phyloP scores from a whole-genome alignment of 2,888 invertebrate genomes.

The Macroteleia sp. region DNA sequence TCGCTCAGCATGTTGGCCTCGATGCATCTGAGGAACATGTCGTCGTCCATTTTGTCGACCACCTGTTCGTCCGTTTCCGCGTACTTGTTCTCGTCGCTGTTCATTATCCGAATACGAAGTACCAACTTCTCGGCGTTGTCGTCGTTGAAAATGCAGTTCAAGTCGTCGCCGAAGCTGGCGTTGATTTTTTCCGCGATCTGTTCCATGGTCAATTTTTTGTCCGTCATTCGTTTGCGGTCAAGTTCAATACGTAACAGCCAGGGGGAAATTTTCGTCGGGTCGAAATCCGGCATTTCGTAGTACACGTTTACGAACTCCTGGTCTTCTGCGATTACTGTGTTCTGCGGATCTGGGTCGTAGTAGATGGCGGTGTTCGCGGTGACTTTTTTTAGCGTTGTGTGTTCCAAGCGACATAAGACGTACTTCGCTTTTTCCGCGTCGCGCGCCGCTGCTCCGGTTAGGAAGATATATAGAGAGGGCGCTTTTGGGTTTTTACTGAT shows the following conservation, averaged over 20 bases:
- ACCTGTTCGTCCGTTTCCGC: constrained; percentile 91
- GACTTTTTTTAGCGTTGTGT: constrained; percentile 97
- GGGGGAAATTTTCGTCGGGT: constrained; percentile 97
- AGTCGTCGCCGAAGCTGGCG: constrained; percentile 98
- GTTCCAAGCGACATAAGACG: constrained; percentile 98
- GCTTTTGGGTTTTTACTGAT: constrained; percentile 99
- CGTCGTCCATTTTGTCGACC: constrained; percentile 99
- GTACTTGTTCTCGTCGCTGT: constrained; percentile 97
- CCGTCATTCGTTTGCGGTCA: constrained; percentile 99
- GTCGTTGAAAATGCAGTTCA: constrained; percentile 99
- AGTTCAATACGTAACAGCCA: constrained; percentile 99
- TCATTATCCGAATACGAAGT: constrained; percentile 98
- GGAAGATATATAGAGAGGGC: constrained; percentile 98
- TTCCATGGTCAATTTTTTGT: constrained; percentile 99
- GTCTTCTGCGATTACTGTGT: constrained; percentile 99
- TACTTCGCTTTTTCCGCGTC: constrained; percentile 99
- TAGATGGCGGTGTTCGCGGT: constrained; percentile 99
- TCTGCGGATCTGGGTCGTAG: constrained; percentile 99
- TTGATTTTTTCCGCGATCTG: constrained; percentile 99
- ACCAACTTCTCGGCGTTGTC: constrained; percentile 99
- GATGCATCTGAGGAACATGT: constrained; percentile 99
- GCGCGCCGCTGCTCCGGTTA: constrained; percentile 98
- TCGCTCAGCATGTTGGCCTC: constrained; percentile 99
- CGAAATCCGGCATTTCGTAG: constrained; percentile 99
- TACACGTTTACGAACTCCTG: constrained; percentile 99